Conservation (phyloP, 2,888 invertebrate genomes). For the Papilio gigon region DNA sequence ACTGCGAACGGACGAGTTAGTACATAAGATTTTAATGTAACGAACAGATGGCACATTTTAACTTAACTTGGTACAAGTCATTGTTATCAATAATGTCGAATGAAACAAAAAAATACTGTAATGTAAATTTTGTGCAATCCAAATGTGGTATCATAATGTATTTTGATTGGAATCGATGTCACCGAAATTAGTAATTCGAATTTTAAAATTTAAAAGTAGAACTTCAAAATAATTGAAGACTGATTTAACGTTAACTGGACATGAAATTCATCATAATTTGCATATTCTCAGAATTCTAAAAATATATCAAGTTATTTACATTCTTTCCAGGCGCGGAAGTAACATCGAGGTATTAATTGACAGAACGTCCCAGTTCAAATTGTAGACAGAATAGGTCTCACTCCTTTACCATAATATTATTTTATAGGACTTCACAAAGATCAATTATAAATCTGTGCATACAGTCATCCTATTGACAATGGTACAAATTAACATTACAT, state of each 20-base stretch:
- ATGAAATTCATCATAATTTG: too few relatives aligned
- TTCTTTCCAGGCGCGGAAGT: conserved; percentile 8
- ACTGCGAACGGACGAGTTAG: too few relatives aligned
- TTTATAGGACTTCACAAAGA: conserved; percentile 32
- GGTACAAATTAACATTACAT: conserved; percentile 8
- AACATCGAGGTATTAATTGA: conserved; percentile 12
- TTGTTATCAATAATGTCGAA: background rate
- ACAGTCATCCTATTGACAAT: background rate
- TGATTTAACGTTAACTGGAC: background rate
- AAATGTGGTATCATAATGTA: too few relatives aligned
- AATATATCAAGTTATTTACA: conserved; percentile 10
- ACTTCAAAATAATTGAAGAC: background rate
- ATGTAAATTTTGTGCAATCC: too few relatives aligned
- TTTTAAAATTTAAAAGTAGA: too few relatives aligned
- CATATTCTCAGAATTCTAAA: background rate
- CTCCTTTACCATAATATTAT: conserved; percentile 25
- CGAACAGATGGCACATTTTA: too few relatives aligned
- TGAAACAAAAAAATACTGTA: too few relatives aligned
- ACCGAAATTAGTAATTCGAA: too few relatives aligned
- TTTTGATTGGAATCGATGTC: too few relatives aligned
- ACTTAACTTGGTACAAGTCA: background rate
- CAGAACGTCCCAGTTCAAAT: conserved; percentile 2
- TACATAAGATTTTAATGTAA: too few relatives aligned
- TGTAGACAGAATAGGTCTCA: conserved; percentile 27
- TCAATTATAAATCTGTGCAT: conserved; percentile 28